These are phyloP conservation scores for Philaenus spumarius DNA, from an alignment of 1,140 invertebrate species.

Conservation along the genomic window DNA sequence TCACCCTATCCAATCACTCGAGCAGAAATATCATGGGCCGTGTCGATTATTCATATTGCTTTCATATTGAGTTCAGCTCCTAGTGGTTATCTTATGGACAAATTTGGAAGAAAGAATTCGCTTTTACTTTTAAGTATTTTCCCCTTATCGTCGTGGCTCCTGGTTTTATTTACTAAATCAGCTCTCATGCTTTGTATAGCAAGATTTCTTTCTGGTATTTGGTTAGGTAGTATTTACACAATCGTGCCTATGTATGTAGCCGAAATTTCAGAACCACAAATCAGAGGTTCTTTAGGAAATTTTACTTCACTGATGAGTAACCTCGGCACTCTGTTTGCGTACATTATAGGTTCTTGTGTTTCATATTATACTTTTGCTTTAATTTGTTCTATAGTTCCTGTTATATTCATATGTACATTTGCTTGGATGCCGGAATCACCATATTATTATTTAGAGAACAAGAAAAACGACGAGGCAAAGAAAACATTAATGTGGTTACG, in stretches of 20 bases:
- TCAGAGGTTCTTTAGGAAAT: slow-evolving; percentile 53
- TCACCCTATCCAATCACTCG: not conserved
- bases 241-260: slow-evolving; percentile 50
- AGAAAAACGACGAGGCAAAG: slow-evolving; percentile 51
- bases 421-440: slow-evolving; percentile 76
- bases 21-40: slow-evolving; percentile 22
- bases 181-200: slow-evolving; percentile 10
- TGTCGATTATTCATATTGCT: slow-evolving; percentile 23
- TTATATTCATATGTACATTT: slow-evolving; percentile 58
- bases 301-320: slow-evolving; percentile 62
- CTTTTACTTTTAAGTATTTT: slow-evolving; percentile 57
- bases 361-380: slow-evolving; percentile 59
- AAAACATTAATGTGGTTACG: slow-evolving; percentile 59
- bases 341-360: slow-evolving; percentile 64
- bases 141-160: slow-evolving; percentile 41
- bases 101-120: slow-evolving; percentile 60
- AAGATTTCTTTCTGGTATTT: slow-evolving; percentile 36
- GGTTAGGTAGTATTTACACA: slow-evolving; percentile 46
- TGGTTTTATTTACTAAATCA: slow-evolving; percentile 40
- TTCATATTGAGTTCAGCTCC: slow-evolving; percentile 19
- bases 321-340: slow-evolving; percentile 68
- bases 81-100: slow-evolving; percentile 54
- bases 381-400: slow-evolving; percentile 50
- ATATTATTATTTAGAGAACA: slow-evolving; percentile 54
- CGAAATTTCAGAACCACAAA: slow-evolving; percentile 55